These are phyloP conservation scores for Miltochrista miniata DNA, from an alignment of 2,888 invertebrate genomes.

Conservation along the genomic window DNA sequence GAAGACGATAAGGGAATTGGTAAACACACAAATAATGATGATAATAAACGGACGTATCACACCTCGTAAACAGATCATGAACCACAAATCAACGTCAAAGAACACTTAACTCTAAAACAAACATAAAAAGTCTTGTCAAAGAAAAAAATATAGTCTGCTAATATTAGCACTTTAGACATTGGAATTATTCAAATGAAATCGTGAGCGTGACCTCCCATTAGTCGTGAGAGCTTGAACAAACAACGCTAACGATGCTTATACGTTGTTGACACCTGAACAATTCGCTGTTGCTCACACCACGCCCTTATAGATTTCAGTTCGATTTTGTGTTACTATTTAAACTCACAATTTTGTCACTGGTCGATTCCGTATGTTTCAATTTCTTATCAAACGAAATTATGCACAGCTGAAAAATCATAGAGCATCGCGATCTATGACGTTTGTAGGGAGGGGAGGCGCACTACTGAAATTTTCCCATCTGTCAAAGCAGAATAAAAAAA, in stretches of 20 bases:
- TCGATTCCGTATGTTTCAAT: not conserved
- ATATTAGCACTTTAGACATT: conserved; percentile 3
- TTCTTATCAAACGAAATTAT: no score
- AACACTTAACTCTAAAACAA: not conserved
- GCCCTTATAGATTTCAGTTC: conserved; percentile 16
- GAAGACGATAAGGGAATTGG: no score
- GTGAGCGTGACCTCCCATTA: conserved; percentile 11
- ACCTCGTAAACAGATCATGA: not conserved
- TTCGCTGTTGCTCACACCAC: conserved; percentile 19
- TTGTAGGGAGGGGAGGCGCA: no score
- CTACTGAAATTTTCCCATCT: no score
- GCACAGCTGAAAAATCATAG: no score
- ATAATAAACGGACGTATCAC: no score
- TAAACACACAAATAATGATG: no score
- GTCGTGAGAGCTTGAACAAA: conserved; percentile 11
- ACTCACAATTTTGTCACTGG: conserved; percentile 14
- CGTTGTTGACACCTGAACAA: not conserved
- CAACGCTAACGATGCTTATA: not conserved
- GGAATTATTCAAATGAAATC: conserved; percentile 8
- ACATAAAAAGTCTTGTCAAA: not conserved
- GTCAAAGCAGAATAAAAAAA: no score
- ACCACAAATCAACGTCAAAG: conserved; percentile 4
- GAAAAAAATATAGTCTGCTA: not conserved
- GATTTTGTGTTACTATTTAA: conserved; percentile 21
- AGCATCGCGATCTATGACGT: no score